Conservation (phyloP, 2,888 invertebrate species). For the Chrysina gloriosa region DNA sequence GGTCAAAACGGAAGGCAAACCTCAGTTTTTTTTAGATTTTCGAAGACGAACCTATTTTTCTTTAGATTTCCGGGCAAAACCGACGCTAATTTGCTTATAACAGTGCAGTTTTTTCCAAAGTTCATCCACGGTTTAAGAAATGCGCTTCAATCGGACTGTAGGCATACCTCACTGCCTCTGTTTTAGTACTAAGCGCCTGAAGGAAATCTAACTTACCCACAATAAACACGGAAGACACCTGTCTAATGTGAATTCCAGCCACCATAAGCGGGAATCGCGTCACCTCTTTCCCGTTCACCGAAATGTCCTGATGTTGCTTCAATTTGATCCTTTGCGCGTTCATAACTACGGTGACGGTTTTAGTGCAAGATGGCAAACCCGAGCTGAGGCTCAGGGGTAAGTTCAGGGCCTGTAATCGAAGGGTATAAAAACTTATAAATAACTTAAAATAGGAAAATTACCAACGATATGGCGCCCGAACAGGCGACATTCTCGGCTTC, state of each 20-base stretch:
- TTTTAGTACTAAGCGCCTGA: too few species aligned
- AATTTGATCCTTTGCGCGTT: constrained; percentile 71
- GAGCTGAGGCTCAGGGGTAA: constrained; percentile 69
- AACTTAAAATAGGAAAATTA: constrained; percentile 52
- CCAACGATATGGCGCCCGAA: constrained; percentile 81
- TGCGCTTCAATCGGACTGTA: too few species aligned
- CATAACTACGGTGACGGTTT: constrained; percentile 76
- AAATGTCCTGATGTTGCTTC: constrained; percentile 78
- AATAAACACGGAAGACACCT: constrained; percentile 82
- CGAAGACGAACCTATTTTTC: too few species aligned
- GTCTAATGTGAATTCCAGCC: constrained; percentile 74
- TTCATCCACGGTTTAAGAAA: too few species aligned
- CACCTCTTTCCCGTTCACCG: constrained; percentile 78
- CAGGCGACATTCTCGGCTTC: constrained; percentile 88
- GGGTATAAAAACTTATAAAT: constrained; percentile 2
- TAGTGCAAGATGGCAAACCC: constrained; percentile 82
- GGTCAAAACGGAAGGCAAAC: too few species aligned
- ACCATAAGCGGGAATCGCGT: constrained; percentile 73
- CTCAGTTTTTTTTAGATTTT: too few species aligned
- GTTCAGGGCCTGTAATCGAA: constrained; percentile 72
- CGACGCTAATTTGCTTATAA: too few species aligned
- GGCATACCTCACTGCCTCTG: neutral
- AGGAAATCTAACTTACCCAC: constrained; percentile 66
- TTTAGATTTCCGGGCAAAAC: too few species aligned
- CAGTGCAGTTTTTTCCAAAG: too few species aligned